These are phyloP conservation scores for Halcyon senegalensis DNA, from an alignment of 2,113 vertebrate genomes.

Conservation along the genomic window DNA sequence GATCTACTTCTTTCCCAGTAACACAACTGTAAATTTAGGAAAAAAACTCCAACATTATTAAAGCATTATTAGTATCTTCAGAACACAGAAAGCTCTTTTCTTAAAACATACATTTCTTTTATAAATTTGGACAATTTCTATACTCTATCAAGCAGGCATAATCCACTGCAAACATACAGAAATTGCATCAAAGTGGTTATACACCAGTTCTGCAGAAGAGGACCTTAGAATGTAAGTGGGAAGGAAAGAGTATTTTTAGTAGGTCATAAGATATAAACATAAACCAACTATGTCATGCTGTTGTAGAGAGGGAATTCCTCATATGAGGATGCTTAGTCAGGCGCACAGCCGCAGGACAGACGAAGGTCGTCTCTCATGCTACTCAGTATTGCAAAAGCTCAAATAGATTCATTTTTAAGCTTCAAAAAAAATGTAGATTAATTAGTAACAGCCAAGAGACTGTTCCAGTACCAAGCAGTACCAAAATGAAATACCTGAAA, in stretches of 20 bases:
- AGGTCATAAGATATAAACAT: constrained; percentile 26
- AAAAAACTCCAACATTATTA: background rate
- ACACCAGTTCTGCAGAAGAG: background rate
- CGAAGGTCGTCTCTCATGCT: background rate
- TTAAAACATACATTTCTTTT: background rate
- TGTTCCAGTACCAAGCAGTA: background rate
- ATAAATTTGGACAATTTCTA: background rate
- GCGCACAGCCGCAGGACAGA: background rate
- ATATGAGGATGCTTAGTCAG: background rate
- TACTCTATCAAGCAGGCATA: background rate
- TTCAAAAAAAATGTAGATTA: background rate
- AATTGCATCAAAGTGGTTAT: background rate
- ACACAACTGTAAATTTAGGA: background rate
- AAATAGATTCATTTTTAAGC: background rate
- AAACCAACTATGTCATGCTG: constrained; percentile 9
- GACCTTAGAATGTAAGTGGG: background rate
- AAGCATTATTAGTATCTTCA: background rate
- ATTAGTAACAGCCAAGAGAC: background rate
- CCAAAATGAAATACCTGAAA: background rate
- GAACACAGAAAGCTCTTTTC: background rate
- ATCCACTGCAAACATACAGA: background rate
- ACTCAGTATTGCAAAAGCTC: background rate
- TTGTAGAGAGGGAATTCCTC: constrained; percentile 46
- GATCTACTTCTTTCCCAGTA: background rate
- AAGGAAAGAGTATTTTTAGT: constrained; percentile 30